Conservation (phyloP, 2,797 vertebrate genomes). For the Mus caroli region DNA sequence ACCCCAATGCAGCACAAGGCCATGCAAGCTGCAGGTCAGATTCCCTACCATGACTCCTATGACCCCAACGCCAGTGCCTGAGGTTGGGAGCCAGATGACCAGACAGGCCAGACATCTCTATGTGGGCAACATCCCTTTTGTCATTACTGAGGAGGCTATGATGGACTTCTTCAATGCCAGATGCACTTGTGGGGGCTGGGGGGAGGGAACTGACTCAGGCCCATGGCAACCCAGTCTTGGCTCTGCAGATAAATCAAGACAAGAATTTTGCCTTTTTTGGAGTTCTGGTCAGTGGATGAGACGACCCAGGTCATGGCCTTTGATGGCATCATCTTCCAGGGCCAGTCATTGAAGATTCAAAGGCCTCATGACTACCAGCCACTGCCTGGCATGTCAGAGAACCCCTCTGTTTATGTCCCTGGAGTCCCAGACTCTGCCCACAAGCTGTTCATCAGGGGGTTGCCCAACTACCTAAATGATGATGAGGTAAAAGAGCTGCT, state of each 20-base stretch:
- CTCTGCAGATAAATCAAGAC: slow-evolving; percentile 98
- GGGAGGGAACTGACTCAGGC: slow-evolving; percentile 92
- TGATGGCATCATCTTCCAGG: slow-evolving; percentile 97
- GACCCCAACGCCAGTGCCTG: slow-evolving; percentile 95
- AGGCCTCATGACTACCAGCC: slow-evolving; percentile 97
- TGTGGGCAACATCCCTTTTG: slow-evolving; percentile 97
- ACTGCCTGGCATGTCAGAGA: slow-evolving; percentile 96
- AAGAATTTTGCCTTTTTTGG: slow-evolving; percentile 97
- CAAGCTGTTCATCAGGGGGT: slow-evolving; percentile 96
- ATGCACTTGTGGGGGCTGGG: slow-evolving; percentile 94
- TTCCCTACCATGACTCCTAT: slow-evolving; percentile 97
- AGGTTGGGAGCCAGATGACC: slow-evolving; percentile 98
- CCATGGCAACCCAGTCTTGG: slow-evolving; percentile 96
- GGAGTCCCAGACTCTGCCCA: slow-evolving; percentile 97
- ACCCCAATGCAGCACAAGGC: slow-evolving; percentile 94
- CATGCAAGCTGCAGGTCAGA: slow-evolving; percentile 96
- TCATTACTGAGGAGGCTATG: slow-evolving; percentile 98
- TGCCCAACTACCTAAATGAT: slow-evolving; percentile 97
- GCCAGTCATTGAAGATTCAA: slow-evolving; percentile 96
- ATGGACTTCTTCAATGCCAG: slow-evolving; percentile 98
- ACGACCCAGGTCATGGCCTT: slow-evolving; percentile 98
- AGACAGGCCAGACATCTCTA: slow-evolving; percentile 96
- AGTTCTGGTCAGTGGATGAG: slow-evolving; percentile 98
- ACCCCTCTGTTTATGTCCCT: slow-evolving; percentile 95
- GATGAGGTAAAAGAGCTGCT: slow-evolving; percentile 97